Base-by-base conservation (phyloP, 2,888 invertebrate genomes). In the Antheraea yamamai region DNA sequence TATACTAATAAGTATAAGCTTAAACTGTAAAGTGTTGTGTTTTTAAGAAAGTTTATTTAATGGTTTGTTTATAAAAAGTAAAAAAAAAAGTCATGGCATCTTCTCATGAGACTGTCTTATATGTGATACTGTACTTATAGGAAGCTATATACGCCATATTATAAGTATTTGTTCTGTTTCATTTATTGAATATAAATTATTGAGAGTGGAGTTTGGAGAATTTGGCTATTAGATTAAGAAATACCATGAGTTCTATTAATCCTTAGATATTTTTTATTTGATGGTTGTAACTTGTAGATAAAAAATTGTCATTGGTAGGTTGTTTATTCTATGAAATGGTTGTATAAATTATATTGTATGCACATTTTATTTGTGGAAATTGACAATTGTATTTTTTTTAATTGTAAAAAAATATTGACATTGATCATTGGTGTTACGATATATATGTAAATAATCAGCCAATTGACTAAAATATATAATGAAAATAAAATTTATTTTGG, bases 91-190 rank as follows among this genome's bases (percentile, higher is more conserved):
- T 39, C 83, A 84, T 82, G 87, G 85, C 86, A 88, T 89, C 87
- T 88, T 87, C 81, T 86, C 85, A 86, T 82, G 88, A 89, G 91
- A 91, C 91, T 91, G 91, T 89, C 87, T 84, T 85, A 83, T 83
- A 88, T 91, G 91, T 91, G 91, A 91, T 91, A 90, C 87, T 87
- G 87, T 74, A 84, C 82, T 86, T 26, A 51, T 82, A 85, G 85
- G 85, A 83, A 86, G 85, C 39, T 70, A 70, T 70, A 39, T 70
- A 39, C 20, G 39, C 70, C 55, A 51, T 75, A 73, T 73, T 66
- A 47, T 58, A 75, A 39, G 26, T 75, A 47, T 47, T 71, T 39
- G 39, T 71, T 61, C 55, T 72, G 55, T 71, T 75, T 55, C 71
- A 58, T 72, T 71, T 55, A 47, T 71, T 61, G 61, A 71, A 75